A percentile compares a stretch with the other conserved stretches of the same genome.
phyloP scores from a whole-genome alignment of 1,140 invertebrate genomes.

The Dendroctonus ponderosae region DNA sequence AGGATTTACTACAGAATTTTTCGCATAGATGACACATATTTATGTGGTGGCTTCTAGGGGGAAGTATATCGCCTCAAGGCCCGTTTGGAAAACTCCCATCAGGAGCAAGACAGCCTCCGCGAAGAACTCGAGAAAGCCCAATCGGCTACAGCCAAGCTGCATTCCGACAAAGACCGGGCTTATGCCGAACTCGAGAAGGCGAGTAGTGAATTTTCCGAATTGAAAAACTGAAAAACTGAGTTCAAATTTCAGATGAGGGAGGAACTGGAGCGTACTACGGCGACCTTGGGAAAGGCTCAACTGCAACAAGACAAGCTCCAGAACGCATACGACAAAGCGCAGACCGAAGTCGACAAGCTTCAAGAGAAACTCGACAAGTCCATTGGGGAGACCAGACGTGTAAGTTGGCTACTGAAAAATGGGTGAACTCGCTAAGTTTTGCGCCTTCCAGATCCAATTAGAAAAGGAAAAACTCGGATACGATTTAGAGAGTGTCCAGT shows the following conservation, averaged over 20 bases:
- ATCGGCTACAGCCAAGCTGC: constrained; percentile 71
- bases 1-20: no score
- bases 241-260: constrained; percentile 56
- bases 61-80: constrained; percentile 93
- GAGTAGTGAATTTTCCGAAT: neutral
- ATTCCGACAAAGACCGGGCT: constrained; percentile 85
- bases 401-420: constrained; percentile 51
- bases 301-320: constrained; percentile 88
- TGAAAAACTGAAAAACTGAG: neutral
- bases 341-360: constrained; percentile 86
- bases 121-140: constrained; percentile 85
- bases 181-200: constrained; percentile 79
- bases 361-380: constrained; percentile 83
- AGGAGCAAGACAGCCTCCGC: constrained; percentile 86
- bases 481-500: constrained; percentile 85
- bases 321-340: constrained; percentile 80
- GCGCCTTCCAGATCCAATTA: constrained; percentile 69
- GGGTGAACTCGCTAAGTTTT: neutral
- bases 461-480: constrained; percentile 87
- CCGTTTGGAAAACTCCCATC: constrained; percentile 89
- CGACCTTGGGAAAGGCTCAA: constrained; percentile 84
- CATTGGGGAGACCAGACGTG: constrained; percentile 75
- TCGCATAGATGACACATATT: no score
- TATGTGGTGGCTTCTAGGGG: constrained; percentile 51
- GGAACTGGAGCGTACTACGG: constrained; percentile 85